Evolutionary conservation across 2,888 invertebrate genomes (phyloP).

Genomic region (Synanthedon myopaeformis): DNA sequence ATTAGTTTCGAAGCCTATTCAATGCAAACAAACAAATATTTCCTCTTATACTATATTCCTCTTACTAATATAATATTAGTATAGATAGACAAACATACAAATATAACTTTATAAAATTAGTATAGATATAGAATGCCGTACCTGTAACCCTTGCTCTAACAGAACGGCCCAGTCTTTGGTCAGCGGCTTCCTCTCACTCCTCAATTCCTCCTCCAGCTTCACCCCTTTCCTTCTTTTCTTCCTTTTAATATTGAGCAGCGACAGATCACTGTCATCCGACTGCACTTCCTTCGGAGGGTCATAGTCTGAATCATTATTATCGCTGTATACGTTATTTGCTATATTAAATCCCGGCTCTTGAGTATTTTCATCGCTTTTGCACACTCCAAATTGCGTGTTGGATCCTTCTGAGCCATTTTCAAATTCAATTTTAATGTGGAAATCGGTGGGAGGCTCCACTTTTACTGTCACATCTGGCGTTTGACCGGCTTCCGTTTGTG

Average conservation of each 20-base stretch:
- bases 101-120: too few species aligned
- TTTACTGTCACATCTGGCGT: constrained; percentile 20
- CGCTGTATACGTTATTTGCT: too few species aligned
- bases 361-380: neutral
- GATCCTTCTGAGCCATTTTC: constrained; percentile 16
- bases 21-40: too few species aligned
- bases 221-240: constrained; percentile 19
- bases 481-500: constrained; percentile 33
- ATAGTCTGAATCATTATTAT: constrained; percentile 13
- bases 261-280: constrained; percentile 43
- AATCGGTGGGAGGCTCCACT: constrained; percentile 25
- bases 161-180: neutral
- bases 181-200: neutral
- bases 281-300: constrained; percentile 13
- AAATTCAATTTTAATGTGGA: constrained; percentile 34
- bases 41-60: too few species aligned
- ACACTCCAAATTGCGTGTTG: constrained; percentile 1
- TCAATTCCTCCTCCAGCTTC: constrained; percentile 5
- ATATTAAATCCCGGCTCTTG: neutral
- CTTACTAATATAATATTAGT: too few species aligned
- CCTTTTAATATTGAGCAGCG: constrained; percentile 37
- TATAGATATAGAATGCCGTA: too few species aligned
- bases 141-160: neutral
- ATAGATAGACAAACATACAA: too few species aligned
- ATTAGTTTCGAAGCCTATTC: too few species aligned